Evolutionary conservation across 2,797 vertebrate genomes (phyloP).

Genomic region (Karalla daura): DNA sequence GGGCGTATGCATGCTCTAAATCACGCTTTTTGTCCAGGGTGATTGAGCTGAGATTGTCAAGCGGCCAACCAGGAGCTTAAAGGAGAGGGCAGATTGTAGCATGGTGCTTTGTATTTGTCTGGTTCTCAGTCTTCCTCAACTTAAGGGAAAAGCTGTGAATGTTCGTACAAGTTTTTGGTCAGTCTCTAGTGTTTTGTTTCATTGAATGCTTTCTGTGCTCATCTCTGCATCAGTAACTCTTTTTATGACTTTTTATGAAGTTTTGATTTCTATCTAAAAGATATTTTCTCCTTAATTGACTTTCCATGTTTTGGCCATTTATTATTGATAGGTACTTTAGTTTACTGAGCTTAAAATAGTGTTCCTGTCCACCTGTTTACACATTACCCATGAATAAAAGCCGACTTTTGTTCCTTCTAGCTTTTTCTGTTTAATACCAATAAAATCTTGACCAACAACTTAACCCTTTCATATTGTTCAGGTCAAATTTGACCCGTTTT

Average conservation of each 20-base stretch:
- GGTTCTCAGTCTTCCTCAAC: no score
- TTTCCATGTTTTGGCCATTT: not conserved
- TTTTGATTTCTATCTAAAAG: no score
- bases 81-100: conserved; percentile 35
- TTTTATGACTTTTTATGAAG: not conserved
- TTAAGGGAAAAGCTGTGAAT: no score
- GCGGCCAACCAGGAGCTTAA: conserved; percentile 56
- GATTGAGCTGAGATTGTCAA: conserved; percentile 76
- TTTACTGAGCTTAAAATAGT: no score
- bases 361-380: no score
- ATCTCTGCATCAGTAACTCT: not conserved
- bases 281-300: conserved; percentile 17
- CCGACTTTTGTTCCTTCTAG: no score
- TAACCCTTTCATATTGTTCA: no score
- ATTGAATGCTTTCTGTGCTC: not conserved
- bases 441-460: no score
- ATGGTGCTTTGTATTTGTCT: conserved; percentile 20
- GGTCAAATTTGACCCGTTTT: no score
- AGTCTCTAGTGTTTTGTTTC: not conserved
- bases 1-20: conserved; percentile 68
- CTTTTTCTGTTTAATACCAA: no score
- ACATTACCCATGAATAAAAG: no score
- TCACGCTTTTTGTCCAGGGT: conserved; percentile 79
- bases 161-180: conserved; percentile 23
- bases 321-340: not conserved